phyloP scores from a whole-genome alignment of 2,797 vertebrate genomes.

The Morus bassanus region DNA sequence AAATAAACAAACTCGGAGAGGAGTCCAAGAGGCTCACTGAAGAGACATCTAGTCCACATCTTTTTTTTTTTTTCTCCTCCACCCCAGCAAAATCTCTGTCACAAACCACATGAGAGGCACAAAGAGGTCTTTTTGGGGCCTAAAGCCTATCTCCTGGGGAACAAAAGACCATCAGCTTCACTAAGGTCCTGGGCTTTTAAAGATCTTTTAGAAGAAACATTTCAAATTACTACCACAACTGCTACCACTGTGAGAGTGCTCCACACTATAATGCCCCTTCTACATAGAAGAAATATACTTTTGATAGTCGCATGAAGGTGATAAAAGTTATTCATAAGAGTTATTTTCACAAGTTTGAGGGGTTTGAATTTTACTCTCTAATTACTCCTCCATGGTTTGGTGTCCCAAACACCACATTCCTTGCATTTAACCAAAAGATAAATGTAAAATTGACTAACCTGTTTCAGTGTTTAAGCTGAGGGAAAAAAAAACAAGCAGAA shows the following conservation, averaged over 20 bases:
- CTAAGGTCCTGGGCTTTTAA: background rate
- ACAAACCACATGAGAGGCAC: background rate
- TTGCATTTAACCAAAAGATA: background rate
- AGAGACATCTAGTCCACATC: background rate
- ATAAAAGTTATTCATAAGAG: background rate
- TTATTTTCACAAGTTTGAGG: background rate
- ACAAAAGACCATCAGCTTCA: background rate
- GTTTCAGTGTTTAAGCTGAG: background rate
- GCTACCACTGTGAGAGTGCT: background rate
- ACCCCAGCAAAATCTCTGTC: background rate
- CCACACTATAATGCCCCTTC: background rate
- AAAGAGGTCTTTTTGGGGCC: background rate
- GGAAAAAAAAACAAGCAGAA: background rate
- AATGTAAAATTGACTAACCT: background rate
- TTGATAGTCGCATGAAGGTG: background rate
- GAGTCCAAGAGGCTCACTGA: background rate
- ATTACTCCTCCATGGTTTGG: background rate
- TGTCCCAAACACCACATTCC: background rate
- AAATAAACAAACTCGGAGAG: conserved; percentile 6
- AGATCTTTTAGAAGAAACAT: background rate
- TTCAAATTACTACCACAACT: background rate
- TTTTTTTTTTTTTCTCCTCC: background rate
- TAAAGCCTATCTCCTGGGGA: background rate
- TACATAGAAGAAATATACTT: background rate
- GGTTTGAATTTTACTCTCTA: background rate